These are phyloP conservation scores for Microctonus brassicae DNA, from an alignment of 2,888 invertebrate genomes.

Conservation along the genomic window DNA sequence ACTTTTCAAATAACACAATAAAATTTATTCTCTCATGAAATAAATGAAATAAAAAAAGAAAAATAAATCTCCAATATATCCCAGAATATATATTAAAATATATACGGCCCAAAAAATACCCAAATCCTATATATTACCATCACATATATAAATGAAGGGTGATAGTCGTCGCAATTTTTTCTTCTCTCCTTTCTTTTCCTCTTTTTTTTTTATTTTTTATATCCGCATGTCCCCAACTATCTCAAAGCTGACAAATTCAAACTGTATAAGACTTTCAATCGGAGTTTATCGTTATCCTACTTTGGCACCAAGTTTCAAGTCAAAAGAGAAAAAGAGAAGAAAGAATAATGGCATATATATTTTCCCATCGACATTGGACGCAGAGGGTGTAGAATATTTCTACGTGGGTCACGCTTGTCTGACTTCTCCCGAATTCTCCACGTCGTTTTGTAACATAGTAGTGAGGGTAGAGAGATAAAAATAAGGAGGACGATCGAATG, in stretches of 20 bases:
- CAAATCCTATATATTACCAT: no score
- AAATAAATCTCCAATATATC: no score
- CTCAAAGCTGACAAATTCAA: conserved; percentile 36
- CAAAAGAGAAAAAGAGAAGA: not conserved
- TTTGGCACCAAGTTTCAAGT: not conserved
- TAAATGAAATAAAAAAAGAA: no score
- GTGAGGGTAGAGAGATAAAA: conserved; percentile 12
- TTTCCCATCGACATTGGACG: conserved; percentile 17
- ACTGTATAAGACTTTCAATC: conserved; percentile 34
- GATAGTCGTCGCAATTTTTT: no score
- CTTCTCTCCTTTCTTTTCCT: not conserved
- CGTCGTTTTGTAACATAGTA: not conserved
- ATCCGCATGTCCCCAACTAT: conserved; percentile 14
- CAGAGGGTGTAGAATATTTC: no score
- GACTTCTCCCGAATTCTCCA: not conserved
- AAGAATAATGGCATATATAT: conserved; percentile 15
- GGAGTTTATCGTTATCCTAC: conserved; percentile 35
- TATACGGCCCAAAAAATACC: no score
- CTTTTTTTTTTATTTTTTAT: not conserved
- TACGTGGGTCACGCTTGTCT: not conserved
- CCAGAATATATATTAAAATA: no score
- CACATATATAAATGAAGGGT: no score
- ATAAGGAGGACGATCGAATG: not conserved
- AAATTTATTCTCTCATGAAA: no score
- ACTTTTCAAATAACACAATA: not conserved